Evolutionary conservation across 2,888 invertebrate species (phyloP), one percentile per base, ranked within the genome.

Genomic region (Mesorhabditis sp.): DNA sequence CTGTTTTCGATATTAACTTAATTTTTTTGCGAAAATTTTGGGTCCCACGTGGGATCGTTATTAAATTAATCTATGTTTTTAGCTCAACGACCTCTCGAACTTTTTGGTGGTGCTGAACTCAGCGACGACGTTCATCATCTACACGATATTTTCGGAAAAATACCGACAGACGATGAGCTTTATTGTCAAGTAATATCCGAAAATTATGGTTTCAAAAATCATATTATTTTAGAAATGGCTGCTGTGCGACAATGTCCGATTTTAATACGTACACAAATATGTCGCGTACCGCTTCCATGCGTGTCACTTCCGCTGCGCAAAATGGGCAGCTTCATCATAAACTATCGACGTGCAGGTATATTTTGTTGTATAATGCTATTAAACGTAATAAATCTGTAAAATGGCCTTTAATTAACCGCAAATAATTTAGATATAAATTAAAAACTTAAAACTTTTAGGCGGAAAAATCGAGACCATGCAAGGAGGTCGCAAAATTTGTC

Each of bases 81-180:
- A 76, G 66, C 70, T 84, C 63, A 84, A 84, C 71, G 83, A 84
- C 69, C 70, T 83, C 43, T 74, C 80, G 42, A 83, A 80, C 65
- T 74, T 83, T 15, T 75, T 84, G 43, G 84, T 84, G 5, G 78
- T 82, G 5, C 71, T 83, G 41, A 83, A 83, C 72, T 82, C 82
- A n/a, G 78, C 81, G 42, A 83, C 84, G 6, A 84, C 82, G 5
- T 81, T 80, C 73, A 75, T 83, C 65, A 76, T 83, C 65, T 84
- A 84, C 74, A 76, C 82, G 28, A 73, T 72, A 28, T 84, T 84
- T 72, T 80, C 80, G 10, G 82, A 81, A 62, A 83, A 83, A 67
- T 84, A 84, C 72, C 72, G 81, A 45, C 76, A 80, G 66, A 81
- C 79, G 4, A 67, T 80, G 4, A 63, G 77, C 45, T 78, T 77